Evolutionary conservation across 1,140 invertebrate genomes (phyloP).

Genomic region (Rhagoletis pomonella): DNA sequence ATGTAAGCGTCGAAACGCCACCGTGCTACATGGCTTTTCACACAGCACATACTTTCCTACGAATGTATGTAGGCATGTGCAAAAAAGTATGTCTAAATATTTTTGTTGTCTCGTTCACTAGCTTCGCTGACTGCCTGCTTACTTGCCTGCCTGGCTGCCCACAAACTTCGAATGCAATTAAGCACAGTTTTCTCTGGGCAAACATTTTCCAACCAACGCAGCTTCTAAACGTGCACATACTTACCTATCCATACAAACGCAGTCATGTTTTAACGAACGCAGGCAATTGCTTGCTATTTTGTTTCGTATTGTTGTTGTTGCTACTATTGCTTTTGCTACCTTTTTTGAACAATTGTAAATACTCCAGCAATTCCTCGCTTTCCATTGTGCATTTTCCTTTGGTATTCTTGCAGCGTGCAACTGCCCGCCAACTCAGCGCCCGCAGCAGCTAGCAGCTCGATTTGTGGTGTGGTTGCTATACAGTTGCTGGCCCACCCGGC

Average conservation of each 20-base stretch:
- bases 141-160: not conserved
- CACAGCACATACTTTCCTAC: not conserved
- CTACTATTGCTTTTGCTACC: no score
- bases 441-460: not conserved
- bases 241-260: no score
- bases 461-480: no score
- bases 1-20: constrained; percentile 32
- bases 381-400: constrained; percentile 8
- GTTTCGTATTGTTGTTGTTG: not conserved
- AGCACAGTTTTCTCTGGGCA: constrained; percentile 23
- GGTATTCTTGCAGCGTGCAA: not conserved
- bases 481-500: no score
- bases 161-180: constrained; percentile 22
- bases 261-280: no score
- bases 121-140: no score
- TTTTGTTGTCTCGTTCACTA: not conserved
- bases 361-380: constrained; percentile 13
- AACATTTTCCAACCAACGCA: constrained; percentile 11
- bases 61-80: no score
- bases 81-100: not conserved
- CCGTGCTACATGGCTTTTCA: not conserved
- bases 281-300: no score
- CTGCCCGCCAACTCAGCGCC: not conserved
- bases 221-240: not conserved
- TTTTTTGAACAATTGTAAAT: not conserved